Evolutionary conservation across 2,113 vertebrate genomes (phyloP).

Genomic region (Nesoenas mayeri): DNA sequence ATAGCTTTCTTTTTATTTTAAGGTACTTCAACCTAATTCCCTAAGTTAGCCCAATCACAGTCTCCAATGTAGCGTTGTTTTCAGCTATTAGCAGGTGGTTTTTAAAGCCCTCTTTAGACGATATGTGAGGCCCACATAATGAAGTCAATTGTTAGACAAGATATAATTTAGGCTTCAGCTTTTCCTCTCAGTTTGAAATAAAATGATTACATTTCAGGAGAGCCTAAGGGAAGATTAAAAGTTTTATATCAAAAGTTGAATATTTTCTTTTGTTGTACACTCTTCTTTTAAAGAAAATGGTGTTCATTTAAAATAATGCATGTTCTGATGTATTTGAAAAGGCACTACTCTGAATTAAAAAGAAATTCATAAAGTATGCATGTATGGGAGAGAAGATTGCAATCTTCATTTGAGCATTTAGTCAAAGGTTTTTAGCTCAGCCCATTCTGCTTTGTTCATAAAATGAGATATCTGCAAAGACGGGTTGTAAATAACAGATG

Average conservation of each 20-base stretch:
- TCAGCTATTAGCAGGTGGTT: conserved; percentile 35
- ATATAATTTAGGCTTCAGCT: conserved; percentile 65
- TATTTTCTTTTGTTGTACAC: conserved; percentile 50
- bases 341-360: conserved; percentile 1
- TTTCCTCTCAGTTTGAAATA: conserved; percentile 52
- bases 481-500: background rate
- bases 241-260: conserved; percentile 59
- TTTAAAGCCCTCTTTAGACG: conserved; percentile 37
- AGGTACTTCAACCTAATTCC: background rate
- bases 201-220: conserved; percentile 50
- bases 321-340: conserved; percentile 43
- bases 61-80: conserved; percentile 14
- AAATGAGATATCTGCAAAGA: background rate
- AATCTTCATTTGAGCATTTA: background rate
- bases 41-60: background rate
- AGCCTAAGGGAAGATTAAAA: conserved; percentile 56
- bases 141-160: conserved; percentile 61
- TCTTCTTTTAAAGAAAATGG: conserved; percentile 25
- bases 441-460: background rate
- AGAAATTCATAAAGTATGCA: conserved; percentile 40
- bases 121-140: background rate
- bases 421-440: background rate
- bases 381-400: background rate
- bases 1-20: conserved; percentile 38
- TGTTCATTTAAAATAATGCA: conserved; percentile 42